A percentile compares a stretch with the other conserved stretches of the same genome.
These are phyloP conservation scores for Artibeus jamaicensis DNA, from an alignment of 2,797 vertebrate species.

Conservation along the genomic window DNA sequence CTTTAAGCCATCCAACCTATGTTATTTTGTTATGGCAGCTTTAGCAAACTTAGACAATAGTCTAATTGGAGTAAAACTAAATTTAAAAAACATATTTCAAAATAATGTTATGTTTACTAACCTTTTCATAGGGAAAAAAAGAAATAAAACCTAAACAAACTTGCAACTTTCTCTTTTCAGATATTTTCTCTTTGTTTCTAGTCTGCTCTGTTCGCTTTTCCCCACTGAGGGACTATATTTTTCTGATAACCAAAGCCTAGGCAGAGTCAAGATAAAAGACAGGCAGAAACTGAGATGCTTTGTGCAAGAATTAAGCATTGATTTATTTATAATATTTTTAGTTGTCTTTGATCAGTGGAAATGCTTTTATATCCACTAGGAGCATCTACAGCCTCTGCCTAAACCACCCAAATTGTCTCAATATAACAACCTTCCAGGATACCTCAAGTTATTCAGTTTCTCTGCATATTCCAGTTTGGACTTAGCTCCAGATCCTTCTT, in stretches of 20 bases:
- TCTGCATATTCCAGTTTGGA: not conserved
- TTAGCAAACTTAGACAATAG: not conserved
- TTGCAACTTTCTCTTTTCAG: not conserved
- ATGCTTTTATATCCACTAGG: not conserved
- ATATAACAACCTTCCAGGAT: not conserved
- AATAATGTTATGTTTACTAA: not conserved
- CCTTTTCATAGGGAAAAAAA: not conserved
- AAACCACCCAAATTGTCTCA: not conserved
- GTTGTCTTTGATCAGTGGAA: not conserved
- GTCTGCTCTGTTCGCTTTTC: not conserved
- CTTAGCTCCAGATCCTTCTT: not conserved
- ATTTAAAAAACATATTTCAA: not conserved
- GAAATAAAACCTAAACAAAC: not conserved
- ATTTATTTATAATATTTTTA: not conserved
- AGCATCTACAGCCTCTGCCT: not conserved
- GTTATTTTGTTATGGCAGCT: not conserved
- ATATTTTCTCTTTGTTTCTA: not conserved
- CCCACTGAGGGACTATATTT: not conserved
- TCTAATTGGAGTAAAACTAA: not conserved
- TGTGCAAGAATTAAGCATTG: not conserved
- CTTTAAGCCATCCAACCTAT: not conserved
- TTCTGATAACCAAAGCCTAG: not conserved
- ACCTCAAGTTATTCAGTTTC: not conserved
- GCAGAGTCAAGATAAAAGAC: not conserved
- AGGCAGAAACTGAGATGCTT: not conserved